Conservation (phyloP, 2,113 vertebrate species). For the Zosterops japonicus region DNA sequence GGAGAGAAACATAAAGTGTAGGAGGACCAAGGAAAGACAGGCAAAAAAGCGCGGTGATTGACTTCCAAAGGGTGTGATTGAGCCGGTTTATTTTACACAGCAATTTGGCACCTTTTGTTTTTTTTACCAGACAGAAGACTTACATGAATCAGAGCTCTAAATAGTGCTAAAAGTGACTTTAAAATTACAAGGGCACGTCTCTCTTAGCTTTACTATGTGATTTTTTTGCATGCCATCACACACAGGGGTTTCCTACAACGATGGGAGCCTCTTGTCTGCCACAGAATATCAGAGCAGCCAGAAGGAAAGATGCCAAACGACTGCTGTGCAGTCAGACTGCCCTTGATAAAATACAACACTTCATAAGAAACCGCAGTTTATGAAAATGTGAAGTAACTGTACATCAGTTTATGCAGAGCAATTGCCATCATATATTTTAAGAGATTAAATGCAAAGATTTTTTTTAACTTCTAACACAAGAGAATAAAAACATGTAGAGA, state of each 20-base stretch:
- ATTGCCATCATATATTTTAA: neutral
- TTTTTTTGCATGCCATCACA: neutral
- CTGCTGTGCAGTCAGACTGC: neutral
- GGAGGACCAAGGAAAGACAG: neutral
- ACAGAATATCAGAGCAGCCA: neutral
- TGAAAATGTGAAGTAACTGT: neutral
- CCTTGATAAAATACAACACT: neutral
- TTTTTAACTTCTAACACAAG: neutral
- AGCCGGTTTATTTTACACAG: neutral
- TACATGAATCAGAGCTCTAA: neutral
- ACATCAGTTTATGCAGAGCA: neutral
- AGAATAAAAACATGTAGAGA: neutral
- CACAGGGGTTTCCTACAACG: rapidly evolving
- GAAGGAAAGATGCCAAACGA: neutral
- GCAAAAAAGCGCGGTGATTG: no score
- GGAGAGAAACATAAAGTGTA: neutral
- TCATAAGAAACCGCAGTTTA: neutral
- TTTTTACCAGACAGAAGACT: neutral
- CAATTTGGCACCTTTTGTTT: neutral
- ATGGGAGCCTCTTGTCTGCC: neutral
- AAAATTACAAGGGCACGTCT: neutral
- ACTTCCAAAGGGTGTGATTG: neutral
- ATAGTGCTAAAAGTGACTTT: neutral
- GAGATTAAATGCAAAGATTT: neutral
- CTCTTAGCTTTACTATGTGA: neutral